phyloP scores from a whole-genome alignment of 2,888 invertebrate species.

The Dryobota labecula region DNA sequence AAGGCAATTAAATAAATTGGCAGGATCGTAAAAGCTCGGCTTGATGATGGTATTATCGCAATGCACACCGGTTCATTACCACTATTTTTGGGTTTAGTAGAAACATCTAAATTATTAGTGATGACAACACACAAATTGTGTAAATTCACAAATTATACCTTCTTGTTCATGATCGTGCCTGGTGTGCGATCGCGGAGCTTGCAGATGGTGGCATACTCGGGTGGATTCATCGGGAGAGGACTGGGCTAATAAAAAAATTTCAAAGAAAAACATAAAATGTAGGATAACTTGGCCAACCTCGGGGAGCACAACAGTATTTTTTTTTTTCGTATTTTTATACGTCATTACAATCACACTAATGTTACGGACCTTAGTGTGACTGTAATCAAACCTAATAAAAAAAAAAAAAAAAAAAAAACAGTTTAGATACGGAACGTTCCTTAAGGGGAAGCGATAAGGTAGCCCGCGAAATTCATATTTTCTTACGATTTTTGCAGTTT shows the following conservation, averaged over 20 bases:
- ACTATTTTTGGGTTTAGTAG: neutral
- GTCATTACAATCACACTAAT: too few species aligned
- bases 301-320: neutral
- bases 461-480: too few species aligned
- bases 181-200: conserved; percentile 74
- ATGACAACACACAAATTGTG: conserved; percentile 32
- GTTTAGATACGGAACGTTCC: too few species aligned
- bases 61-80: neutral
- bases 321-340: too few species aligned
- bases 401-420: too few species aligned
- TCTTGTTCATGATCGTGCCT: conserved; percentile 68
- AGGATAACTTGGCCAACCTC: conserved; percentile 4
- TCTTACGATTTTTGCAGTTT: too few species aligned
- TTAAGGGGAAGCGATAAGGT: too few species aligned
- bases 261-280: conserved; percentile 52
- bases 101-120: conserved; percentile 41
- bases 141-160: conserved; percentile 72
- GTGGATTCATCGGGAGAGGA: conserved; percentile 66
- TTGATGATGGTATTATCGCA: neutral
- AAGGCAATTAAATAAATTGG: neutral
- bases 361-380: too few species aligned
- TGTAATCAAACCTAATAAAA: too few species aligned
- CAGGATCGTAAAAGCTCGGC: neutral
- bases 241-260: conserved; percentile 55
- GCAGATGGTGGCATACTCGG: conserved; percentile 80